These are phyloP conservation scores for Crotalus viridis DNA, from an alignment of 2,113 vertebrate genomes.

Conservation along the genomic window DNA sequence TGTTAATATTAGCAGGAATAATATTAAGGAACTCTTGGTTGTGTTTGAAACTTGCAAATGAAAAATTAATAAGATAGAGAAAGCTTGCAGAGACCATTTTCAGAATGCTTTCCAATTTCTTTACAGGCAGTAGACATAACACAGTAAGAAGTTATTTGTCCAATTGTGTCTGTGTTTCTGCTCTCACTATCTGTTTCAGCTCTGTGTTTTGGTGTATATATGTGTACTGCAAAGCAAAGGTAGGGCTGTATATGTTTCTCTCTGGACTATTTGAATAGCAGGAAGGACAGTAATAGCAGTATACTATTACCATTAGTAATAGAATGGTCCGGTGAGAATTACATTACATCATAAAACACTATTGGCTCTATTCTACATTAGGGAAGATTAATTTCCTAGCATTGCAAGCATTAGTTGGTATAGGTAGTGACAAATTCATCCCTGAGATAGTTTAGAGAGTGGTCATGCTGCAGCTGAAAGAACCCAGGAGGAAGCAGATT, in stretches of 20 bases:
- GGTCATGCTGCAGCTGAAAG: too few relatives aligned
- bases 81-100: neutral
- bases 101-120: neutral
- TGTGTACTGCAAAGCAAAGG: neutral
- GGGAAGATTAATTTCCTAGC: too few relatives aligned
- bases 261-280: neutral
- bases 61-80: neutral
- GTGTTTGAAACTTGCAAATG: constrained; percentile 29
- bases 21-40: constrained; percentile 9
- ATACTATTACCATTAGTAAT: too few relatives aligned
- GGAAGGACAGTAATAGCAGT: too few relatives aligned
- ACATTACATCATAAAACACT: neutral
- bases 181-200: neutral
- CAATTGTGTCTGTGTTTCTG: neutral
- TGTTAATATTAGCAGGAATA: constrained; percentile 24
- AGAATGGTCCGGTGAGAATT: neutral
- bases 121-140: neutral
- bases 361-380: neutral
- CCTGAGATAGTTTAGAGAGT: too few relatives aligned
- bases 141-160: neutral
- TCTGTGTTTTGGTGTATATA: neutral
- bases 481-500: too few relatives aligned
- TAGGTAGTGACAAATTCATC: too few relatives aligned
- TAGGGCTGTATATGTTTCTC: neutral
- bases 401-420: too few relatives aligned